Percentiles rank a stretch among this genome's conserved stretches.
These are phyloP conservation scores for Anas flavirostris DNA, from an alignment of 2,797 vertebrate genomes.

Conservation along the genomic window DNA sequence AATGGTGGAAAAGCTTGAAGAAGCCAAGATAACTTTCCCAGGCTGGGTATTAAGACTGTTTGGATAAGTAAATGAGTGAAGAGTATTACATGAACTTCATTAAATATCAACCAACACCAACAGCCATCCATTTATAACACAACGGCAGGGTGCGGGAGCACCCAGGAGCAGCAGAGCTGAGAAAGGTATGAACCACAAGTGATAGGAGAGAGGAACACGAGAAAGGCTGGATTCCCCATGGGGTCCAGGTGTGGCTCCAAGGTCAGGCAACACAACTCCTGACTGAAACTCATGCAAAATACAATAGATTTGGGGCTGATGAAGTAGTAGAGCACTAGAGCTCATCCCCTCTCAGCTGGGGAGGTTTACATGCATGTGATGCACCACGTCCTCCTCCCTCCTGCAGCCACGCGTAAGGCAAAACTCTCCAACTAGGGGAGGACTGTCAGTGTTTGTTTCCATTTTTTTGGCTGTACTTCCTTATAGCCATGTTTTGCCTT, in stretches of 20 bases:
- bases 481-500: slow-evolving; percentile 1
- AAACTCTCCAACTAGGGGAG: background rate
- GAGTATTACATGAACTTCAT: slow-evolving; percentile 55
- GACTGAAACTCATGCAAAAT: background rate
- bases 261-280: background rate
- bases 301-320: background rate
- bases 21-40: slow-evolving; percentile 71
- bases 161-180: background rate
- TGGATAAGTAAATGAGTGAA: slow-evolving; percentile 60
- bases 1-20: slow-evolving; percentile 64
- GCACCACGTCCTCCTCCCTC: background rate
- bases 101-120: slow-evolving; percentile 72
- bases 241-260: slow-evolving; percentile 12
- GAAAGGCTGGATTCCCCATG: background rate
- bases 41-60: slow-evolving; percentile 53
- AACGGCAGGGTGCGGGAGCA: slow-evolving; percentile 14
- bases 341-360: background rate
- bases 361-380: background rate
- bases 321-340: background rate
- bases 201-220: background rate
- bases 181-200: background rate
- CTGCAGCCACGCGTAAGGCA: background rate
- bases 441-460: background rate
- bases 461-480: slow-evolving; percentile 41
- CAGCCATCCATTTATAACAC: slow-evolving; percentile 68